A percentile compares a stretch with the other conserved stretches of the same genome.
These are phyloP conservation scores for Zaprionus vittiger DNA, from an alignment of 1,140 invertebrate species.

Conservation along the genomic window DNA sequence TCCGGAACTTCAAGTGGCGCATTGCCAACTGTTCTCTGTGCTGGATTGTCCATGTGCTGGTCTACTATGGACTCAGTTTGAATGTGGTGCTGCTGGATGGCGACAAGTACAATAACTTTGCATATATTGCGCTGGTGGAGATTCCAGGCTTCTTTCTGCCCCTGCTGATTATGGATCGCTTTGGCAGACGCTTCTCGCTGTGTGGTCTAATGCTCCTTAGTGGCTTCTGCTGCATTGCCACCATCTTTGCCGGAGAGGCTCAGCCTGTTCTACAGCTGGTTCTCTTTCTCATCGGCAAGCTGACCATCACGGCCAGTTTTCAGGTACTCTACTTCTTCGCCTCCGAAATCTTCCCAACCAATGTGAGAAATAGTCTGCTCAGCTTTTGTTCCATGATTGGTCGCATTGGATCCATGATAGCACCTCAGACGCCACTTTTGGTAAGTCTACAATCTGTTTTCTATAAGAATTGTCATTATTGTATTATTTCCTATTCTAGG, in stretches of 20 bases:
- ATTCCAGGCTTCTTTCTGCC: slow-evolving; percentile 89
- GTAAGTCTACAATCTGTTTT: slow-evolving; percentile 80
- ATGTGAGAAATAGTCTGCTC: slow-evolving; percentile 87
- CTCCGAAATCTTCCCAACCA: slow-evolving; percentile 90
- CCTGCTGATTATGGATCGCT: slow-evolving; percentile 87
- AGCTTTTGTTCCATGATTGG: slow-evolving; percentile 90
- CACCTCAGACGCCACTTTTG: slow-evolving; percentile 89
- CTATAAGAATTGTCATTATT: not conserved
- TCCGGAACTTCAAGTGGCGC: slow-evolving; percentile 87
- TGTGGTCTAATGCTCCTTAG: slow-evolving; percentile 87
- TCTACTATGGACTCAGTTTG: slow-evolving; percentile 93
- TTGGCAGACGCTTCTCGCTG: slow-evolving; percentile 87
- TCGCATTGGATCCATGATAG: slow-evolving; percentile 89
- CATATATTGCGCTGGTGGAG: slow-evolving; percentile 89
- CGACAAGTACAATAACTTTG: slow-evolving; percentile 90
- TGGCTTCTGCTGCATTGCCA: slow-evolving; percentile 84
- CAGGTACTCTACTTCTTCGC: slow-evolving; percentile 89
- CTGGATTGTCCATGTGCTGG: slow-evolving; percentile 89
- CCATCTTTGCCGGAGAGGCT: slow-evolving; percentile 60
- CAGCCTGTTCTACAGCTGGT: slow-evolving; percentile 83
- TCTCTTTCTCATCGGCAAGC: slow-evolving; percentile 90
- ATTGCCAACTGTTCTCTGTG: slow-evolving; percentile 88
- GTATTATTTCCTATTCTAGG: slow-evolving; percentile 67
- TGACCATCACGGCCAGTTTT: slow-evolving; percentile 89
- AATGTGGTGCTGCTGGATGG: slow-evolving; percentile 91